Evolutionary conservation across 2,113 vertebrate species (phyloP).

Genomic region (Leptocoma aspasia): DNA sequence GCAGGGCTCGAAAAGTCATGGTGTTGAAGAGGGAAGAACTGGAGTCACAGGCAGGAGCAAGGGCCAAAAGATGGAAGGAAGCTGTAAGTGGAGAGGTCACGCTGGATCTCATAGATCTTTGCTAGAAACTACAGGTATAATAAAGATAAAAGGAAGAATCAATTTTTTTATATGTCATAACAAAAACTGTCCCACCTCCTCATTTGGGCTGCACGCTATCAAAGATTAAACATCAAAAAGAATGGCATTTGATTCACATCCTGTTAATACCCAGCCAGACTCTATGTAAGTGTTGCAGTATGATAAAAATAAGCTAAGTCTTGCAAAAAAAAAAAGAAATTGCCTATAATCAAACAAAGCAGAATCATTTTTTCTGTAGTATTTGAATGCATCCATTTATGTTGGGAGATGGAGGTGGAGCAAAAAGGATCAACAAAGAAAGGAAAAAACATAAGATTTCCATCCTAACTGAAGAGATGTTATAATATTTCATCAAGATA

Average conservation of each 20-base stretch:
- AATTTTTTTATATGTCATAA: not conserved
- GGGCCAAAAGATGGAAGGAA: slow-evolving; percentile 25
- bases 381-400: not conserved
- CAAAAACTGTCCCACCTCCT: slow-evolving; percentile 4
- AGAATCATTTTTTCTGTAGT: not conserved
- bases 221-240: not conserved
- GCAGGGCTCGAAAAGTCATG: not conserved
- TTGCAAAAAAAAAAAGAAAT: not conserved
- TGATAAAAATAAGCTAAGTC: not conserved
- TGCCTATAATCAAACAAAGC: not conserved
- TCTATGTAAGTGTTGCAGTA: not conserved
- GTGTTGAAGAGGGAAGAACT: not conserved
- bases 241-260: not conserved
- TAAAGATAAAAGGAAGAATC: not conserved
- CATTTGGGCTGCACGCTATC: not conserved
- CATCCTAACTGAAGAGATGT: not conserved
- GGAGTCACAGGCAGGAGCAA: not conserved
- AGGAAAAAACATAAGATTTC: not conserved
- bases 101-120: slow-evolving; percentile 11
- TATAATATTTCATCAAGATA: not conserved
- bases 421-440: not conserved
- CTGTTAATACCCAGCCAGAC: not conserved
- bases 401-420: not conserved
- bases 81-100: slow-evolving; percentile 20
- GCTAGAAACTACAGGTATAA: not conserved